Evolutionary conservation across 1,140 invertebrate species (phyloP), one percentile per base, ranked within the genome.

Genomic region (Battus philenor): DNA sequence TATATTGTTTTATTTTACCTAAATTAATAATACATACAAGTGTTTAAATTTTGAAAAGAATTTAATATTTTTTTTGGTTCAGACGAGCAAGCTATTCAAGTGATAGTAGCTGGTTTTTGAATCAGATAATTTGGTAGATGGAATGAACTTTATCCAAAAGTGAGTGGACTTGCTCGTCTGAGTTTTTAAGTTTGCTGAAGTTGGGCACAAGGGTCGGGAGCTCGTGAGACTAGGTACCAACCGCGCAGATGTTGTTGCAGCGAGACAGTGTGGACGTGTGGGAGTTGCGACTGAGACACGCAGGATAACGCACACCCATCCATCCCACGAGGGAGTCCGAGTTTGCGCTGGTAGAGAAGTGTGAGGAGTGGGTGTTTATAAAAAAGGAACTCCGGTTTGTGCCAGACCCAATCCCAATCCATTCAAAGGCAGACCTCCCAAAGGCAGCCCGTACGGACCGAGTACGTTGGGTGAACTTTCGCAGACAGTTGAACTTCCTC

Each of bases 321-420:
- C 22, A 6, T 8, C 15, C n/a, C 17, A 33, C 31, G 31, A 33
- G 22, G 2, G 10, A 5, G n/a, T 26, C 24, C 13, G 33, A 9
- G 2, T 17, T 43, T 2, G 47, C 30, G 5, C 15, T 26, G 1
- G 32, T 13, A 0, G 7, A 13, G 2, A 30, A 30, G 10, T n/a
- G n/a, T 6, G 53, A 50, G 5, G 47, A 50, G 1, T 46, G 39
- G 10, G 16, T 36, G 9, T 46, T 57, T 53, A 64, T 54, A 64
- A 60, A 57, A 64, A 64, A 60, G 57, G 54, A 27, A 51, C 41
- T 1, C 41, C 44, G 1, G 16, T 27, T 3, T 29, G 29, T 13
- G 45, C 50, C 0, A 51, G 10, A 0, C 51, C 39, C 0, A 33
- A 3, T 5, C 54, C 50, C 18, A 58, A 4, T 12, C 48, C 45